Evolutionary conservation across 2,797 vertebrate genomes (phyloP).

Genomic region (Oreortyx pictus): DNA sequence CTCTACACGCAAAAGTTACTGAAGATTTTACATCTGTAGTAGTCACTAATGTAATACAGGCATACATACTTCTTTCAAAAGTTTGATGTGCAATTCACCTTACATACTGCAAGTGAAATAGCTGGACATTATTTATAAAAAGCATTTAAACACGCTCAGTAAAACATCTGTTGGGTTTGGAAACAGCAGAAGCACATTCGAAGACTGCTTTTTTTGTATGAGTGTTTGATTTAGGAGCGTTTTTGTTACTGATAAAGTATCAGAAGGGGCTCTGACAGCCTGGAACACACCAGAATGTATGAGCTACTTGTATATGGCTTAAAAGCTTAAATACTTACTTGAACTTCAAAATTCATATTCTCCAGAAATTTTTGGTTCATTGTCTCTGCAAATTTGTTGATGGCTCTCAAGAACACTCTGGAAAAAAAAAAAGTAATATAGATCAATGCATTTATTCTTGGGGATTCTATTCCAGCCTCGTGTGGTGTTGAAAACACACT

Average conservation of each 20-base stretch:
- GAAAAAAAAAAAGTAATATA: background rate
- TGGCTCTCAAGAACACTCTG: slow-evolving; percentile 95
- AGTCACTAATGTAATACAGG: background rate
- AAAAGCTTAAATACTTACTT: slow-evolving; percentile 78
- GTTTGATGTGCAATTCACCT: background rate
- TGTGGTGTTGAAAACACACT: background rate
- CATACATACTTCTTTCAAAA: background rate
- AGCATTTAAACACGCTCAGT: no score
- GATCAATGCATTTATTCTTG: background rate
- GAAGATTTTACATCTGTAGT: background rate
- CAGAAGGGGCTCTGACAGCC: background rate
- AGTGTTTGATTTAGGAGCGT: no score
- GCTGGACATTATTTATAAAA: no score
- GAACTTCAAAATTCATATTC: slow-evolving; percentile 94
- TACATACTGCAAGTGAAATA: no score
- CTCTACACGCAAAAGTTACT: background rate
- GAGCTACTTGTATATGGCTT: fast-evolving
- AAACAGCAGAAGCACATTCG: no score
- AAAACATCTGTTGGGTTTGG: no score
- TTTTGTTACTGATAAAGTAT: background rate
- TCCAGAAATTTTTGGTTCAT: slow-evolving; percentile 98
- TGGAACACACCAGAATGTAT: background rate
- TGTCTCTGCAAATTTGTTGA: slow-evolving; percentile 95
- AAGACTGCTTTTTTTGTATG: no score
- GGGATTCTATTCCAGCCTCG: background rate